These are phyloP conservation scores for Tetraneura akinire DNA, from an alignment of 1,140 invertebrate species.

Conservation along the genomic window DNA sequence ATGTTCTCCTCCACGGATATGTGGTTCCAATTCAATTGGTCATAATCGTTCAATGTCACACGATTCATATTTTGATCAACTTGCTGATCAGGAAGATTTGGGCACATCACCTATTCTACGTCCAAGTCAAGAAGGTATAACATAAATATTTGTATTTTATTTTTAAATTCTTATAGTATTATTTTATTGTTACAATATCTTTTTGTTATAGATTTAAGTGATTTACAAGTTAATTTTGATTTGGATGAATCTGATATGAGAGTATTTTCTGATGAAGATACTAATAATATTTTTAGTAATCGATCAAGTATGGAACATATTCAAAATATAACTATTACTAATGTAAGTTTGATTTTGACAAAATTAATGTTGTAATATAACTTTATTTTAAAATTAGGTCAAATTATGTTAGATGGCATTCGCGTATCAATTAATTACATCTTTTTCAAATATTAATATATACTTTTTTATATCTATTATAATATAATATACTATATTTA, in stretches of 20 bases:
- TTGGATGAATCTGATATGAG: constrained; percentile 81
- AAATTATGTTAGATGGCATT: no score
- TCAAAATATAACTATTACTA: constrained; percentile 54
- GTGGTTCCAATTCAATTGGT: constrained; percentile 52
- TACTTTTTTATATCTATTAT: no score
- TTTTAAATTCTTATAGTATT: background rate
- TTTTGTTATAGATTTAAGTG: constrained; percentile 71
- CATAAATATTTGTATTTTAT: background rate
- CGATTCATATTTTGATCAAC: constrained; percentile 87
- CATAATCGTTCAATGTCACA: constrained; percentile 76
- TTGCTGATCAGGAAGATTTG: constrained; percentile 59
- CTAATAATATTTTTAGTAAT: constrained; percentile 58
- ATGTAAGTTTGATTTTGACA: constrained; percentile 16
- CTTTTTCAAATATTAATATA: no score
- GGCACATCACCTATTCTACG: constrained; percentile 32
- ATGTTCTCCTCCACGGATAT: constrained; percentile 46
- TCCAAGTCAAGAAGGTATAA: constrained; percentile 43
- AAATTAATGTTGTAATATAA: no score
- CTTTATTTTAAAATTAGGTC: no score
- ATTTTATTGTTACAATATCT: background rate
- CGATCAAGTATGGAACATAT: constrained; percentile 56
- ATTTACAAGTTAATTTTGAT: constrained; percentile 79
- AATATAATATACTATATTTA: no score
- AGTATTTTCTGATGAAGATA: constrained; percentile 83
- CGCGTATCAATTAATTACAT: no score